Evolutionary conservation across 2,113 vertebrate species (phyloP).

Genomic region (Cheilinus undulatus): DNA sequence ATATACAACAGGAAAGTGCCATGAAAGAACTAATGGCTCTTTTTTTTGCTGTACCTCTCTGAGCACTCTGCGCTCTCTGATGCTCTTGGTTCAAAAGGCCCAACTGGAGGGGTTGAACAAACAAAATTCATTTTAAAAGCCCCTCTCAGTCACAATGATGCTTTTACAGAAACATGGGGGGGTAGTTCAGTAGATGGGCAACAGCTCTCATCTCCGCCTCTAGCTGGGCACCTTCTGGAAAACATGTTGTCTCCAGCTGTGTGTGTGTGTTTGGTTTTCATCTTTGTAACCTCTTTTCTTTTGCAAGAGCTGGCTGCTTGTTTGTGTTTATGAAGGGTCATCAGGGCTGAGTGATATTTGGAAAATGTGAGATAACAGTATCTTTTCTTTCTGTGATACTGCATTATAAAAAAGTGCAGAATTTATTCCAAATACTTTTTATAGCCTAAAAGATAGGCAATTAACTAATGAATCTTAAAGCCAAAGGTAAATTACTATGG

Average conservation of each 20-base stretch:
- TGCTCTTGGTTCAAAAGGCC: neutral
- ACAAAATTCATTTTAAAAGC: neutral
- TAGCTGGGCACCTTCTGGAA: conserved; percentile 18
- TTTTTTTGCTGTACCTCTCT: neutral
- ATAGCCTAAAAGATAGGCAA: no score
- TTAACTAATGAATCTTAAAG: no score
- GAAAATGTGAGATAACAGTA: no score
- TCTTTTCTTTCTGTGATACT: no score
- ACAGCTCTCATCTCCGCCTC: neutral
- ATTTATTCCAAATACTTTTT: no score
- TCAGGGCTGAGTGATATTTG: no score
- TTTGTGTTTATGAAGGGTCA: no score
- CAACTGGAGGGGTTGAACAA: neutral
- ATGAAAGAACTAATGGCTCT: neutral
- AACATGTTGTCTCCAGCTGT: conserved; percentile 15
- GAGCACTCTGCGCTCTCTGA: conserved; percentile 17
- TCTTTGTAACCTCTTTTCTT: neutral
- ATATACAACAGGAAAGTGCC: neutral
- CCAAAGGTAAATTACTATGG: no score
- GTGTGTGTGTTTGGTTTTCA: neutral
- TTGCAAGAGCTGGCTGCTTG: conserved; percentile 1
- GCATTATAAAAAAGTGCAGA: no score
- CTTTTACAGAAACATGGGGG: conserved; percentile 33
- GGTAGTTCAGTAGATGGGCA: neutral
- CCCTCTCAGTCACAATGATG: conserved; percentile 2